Evolutionary conservation across 1,140 invertebrate genomes (phyloP), one percentile per base, ranked within the genome.

Genomic region (Pinna nobilis): DNA sequence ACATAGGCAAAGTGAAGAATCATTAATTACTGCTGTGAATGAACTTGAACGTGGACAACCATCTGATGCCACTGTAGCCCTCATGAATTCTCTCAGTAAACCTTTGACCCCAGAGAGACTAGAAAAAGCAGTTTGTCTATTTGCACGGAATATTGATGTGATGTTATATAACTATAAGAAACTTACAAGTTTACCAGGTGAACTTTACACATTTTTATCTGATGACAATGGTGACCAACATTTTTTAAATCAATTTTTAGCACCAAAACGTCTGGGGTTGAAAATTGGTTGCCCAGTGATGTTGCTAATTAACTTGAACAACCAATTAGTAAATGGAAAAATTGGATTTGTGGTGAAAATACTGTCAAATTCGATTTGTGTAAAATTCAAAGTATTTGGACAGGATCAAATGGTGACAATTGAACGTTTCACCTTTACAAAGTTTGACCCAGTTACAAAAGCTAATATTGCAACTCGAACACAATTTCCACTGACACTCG

Each of bases 401-500:
- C 50, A 67, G 18, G 23, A 44, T 18, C n/a, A 23, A 32, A 57
- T 30, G 37, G 60, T 51, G 7, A 33, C 47, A 6, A 11, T 61
- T 11, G 59, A 63, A 57, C 50, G 47, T 28, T 64, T 41, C 15
- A 35, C 30, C 18, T 70, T 74, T 55, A 41, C 37, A 47, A 71
- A 70, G 23, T 77, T 37, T 61, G 61, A 65, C 51, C 67, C 55
- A 30, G 51, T 60, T 37, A 23, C n/a, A 25, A 72, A 61, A 47
- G 64, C 20, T 28, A 59, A 59, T 28, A 35, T 69, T 23, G 65
- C 68, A 18, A 32, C 18, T 18, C 55, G 70, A 41, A 35, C 25
- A 0, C 68, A 77, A 30, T 66, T 69, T 53, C 72, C 75, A 28
- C 11, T 77, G n/a, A 64, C 37, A 57, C n/a, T 77, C 1, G 71